Evolutionary conservation across 2,797 vertebrate genomes (phyloP).

Genomic region (Eulemur coronatus): DNA sequence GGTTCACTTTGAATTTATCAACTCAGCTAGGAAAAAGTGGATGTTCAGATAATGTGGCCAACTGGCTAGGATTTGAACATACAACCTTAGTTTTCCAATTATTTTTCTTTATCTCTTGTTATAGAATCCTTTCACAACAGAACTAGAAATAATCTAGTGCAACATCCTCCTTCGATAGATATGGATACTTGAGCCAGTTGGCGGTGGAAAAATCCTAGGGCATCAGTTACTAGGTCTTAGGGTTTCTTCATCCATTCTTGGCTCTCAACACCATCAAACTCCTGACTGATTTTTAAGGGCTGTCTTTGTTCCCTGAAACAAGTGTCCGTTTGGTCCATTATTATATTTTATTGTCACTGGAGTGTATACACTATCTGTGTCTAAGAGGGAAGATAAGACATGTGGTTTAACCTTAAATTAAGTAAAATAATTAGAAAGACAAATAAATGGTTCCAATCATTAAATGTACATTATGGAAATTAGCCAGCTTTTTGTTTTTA

Average conservation of each 20-base stretch:
- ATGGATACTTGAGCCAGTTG: neutral
- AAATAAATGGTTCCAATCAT: neutral
- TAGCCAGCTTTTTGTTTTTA: slow-evolving; percentile 23
- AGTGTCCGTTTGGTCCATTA: neutral
- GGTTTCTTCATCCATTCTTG: neutral
- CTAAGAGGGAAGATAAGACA: neutral
- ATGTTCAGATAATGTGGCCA: neutral
- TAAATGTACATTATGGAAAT: slow-evolving; percentile 53
- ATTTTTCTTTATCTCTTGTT: neutral
- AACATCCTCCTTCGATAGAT: neutral
- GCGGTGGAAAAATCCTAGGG: neutral
- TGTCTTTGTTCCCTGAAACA: neutral
- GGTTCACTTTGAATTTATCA: neutral
- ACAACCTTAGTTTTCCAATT: neutral
- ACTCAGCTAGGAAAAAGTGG: neutral
- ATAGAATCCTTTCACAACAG: neutral
- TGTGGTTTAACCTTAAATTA: slow-evolving; percentile 26
- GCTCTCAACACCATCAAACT: neutral
- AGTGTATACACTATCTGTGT: neutral
- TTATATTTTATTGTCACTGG: neutral
- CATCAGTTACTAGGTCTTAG: too few relatives aligned
- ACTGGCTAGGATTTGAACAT: neutral
- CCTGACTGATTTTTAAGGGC: neutral
- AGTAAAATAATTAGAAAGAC: neutral
- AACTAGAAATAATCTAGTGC: neutral